Conservation (phyloP, 2,888 invertebrate genomes). For the Mongoloraphidia duomilia region DNA sequence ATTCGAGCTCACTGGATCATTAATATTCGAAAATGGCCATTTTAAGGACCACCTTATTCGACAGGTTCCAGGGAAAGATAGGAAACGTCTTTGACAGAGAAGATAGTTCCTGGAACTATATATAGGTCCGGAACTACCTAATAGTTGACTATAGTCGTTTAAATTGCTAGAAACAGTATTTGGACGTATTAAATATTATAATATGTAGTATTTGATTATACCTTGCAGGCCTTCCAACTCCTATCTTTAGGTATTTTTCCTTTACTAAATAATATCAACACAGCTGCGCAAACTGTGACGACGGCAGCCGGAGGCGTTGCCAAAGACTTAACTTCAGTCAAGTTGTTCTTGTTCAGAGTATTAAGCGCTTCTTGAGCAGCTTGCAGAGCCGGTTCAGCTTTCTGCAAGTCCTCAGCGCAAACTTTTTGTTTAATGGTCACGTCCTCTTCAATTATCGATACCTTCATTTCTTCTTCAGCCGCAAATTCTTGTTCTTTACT, state of each 20-base stretch:
- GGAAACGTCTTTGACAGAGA: too few relatives aligned
- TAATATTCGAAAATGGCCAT: too few relatives aligned
- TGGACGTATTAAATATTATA: too few relatives aligned
- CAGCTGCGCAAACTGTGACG: conserved; percentile 73
- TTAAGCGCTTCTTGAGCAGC: conserved; percentile 85
- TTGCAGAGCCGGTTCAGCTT: conserved; percentile 79
- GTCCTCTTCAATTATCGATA: conserved; percentile 76
- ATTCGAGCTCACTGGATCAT: too few relatives aligned
- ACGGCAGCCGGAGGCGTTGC: conserved; percentile 84
- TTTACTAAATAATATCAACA: conserved; percentile 71
- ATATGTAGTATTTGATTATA: conserved; percentile 14
- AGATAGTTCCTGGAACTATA: too few relatives aligned
- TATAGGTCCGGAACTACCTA: too few relatives aligned
- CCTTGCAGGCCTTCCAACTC: conserved; percentile 84
- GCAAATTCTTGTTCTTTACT: conserved; percentile 71
- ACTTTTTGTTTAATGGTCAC: conserved; percentile 72
- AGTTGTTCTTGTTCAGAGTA: conserved; percentile 82
- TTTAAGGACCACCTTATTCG: too few relatives aligned
- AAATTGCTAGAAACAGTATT: too few relatives aligned
- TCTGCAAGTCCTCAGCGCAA: conserved; percentile 78
- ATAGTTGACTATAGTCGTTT: too few relatives aligned
- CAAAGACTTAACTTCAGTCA: conserved; percentile 89
- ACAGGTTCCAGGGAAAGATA: too few relatives aligned
- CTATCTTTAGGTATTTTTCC: conserved; percentile 83
- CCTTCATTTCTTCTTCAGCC: conserved; percentile 78